phyloP scores from a whole-genome alignment of 2,797 vertebrate genomes.

The Darevskia nairensis region DNA sequence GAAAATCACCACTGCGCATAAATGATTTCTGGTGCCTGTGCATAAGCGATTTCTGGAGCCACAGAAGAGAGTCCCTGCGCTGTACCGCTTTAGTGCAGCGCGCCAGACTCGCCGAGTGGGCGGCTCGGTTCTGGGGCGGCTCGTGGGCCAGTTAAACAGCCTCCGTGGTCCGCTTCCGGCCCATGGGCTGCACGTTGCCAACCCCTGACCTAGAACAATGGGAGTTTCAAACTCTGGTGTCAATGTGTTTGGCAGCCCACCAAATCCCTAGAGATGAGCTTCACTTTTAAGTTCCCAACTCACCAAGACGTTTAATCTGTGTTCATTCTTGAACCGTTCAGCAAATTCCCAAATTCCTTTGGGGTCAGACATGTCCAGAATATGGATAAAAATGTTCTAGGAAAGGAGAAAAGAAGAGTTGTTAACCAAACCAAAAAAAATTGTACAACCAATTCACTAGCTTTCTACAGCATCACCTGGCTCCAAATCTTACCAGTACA shows the following conservation, averaged over 20 bases:
- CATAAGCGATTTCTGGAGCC: too few species aligned
- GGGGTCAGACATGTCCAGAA: slow-evolving; percentile 85
- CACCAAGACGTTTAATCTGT: slow-evolving; percentile 85
- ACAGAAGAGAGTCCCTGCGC: too few species aligned
- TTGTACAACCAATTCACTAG: background rate
- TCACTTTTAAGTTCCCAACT: slow-evolving; percentile 19
- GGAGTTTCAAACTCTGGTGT: background rate
- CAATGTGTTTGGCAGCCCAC: background rate
- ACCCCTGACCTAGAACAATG: too few species aligned
- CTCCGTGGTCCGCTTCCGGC: too few species aligned
- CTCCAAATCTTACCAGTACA: too few species aligned
- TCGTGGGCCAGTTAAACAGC: too few species aligned
- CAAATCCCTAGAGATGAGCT: background rate
- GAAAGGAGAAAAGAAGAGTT: background rate
- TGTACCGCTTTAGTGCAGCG: too few species aligned
- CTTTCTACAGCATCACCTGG: background rate
- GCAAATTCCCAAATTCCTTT: slow-evolving; percentile 87
- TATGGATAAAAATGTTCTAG: slow-evolving; percentile 85
- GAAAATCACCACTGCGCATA: too few species aligned
- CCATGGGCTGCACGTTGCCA: too few species aligned
- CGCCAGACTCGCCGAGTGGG: too few species aligned
- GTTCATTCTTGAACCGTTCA: slow-evolving; percentile 79
- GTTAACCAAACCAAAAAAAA: background rate
- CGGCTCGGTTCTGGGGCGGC: too few species aligned
- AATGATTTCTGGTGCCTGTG: too few species aligned